phyloP scores from a whole-genome alignment of 1,140 invertebrate species.

The Pseudomyrmex cubaensis region DNA sequence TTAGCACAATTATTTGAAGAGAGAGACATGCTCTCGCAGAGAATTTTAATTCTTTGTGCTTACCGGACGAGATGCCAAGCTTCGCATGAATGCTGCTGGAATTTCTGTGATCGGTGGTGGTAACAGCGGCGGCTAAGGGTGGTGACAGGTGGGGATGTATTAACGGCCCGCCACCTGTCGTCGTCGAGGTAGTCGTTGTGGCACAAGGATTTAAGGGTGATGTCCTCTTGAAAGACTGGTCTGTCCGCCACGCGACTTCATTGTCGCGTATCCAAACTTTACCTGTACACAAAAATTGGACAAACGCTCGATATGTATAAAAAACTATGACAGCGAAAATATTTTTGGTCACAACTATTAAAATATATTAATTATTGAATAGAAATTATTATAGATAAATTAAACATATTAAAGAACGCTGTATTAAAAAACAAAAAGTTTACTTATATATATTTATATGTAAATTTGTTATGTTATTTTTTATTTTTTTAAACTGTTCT shows the following conservation, averaged over 20 bases:
- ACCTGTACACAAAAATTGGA: slow-evolving; percentile 72
- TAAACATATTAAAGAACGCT: no score
- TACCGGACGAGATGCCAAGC: slow-evolving; percentile 82
- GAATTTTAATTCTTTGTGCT: slow-evolving; percentile 54
- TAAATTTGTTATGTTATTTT: no score
- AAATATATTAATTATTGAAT: no score
- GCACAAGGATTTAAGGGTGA: slow-evolving; percentile 79
- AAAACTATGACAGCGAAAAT: not conserved
- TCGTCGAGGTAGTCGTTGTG: slow-evolving; percentile 77
- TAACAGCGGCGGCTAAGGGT: slow-evolving; percentile 80
- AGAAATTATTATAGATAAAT: no score
- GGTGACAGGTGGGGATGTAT: slow-evolving; percentile 82
- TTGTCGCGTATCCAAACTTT: slow-evolving; percentile 83
- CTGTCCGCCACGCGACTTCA: slow-evolving; percentile 82
- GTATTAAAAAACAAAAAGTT: no score
- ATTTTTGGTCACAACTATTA: no score
- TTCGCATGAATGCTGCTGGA: slow-evolving; percentile 80
- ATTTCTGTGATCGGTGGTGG: slow-evolving; percentile 81
- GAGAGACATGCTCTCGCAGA: no score
- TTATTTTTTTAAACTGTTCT: no score
- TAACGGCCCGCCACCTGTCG: slow-evolving; percentile 77
- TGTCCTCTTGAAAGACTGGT: slow-evolving; percentile 81
- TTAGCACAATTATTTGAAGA: not conserved
- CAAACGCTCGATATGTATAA: not conserved
- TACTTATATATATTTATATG: no score